These are phyloP conservation scores for Scleropages formosus DNA, from an alignment of 2,797 vertebrate genomes.

Conservation along the genomic window DNA sequence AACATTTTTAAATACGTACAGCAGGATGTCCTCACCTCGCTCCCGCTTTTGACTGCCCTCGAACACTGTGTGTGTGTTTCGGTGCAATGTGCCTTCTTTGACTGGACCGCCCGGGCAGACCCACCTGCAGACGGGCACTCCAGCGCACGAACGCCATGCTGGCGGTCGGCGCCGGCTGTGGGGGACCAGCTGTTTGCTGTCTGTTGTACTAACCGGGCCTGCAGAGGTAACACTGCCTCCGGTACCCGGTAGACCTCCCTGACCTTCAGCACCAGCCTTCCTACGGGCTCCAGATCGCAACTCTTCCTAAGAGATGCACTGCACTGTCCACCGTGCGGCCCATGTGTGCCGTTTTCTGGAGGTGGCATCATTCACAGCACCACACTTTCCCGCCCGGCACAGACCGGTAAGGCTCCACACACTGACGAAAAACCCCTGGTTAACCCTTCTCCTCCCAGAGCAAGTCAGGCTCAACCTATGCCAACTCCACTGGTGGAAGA, in stretches of 20 bases:
- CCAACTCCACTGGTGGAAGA: no score
- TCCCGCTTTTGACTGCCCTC: not conserved
- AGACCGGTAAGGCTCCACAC: no score
- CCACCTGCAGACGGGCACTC: not conserved
- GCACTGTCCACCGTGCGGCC: not conserved
- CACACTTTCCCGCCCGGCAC: no score
- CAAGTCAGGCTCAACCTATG: no score
- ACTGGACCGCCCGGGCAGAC: not conserved
- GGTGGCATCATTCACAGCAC: no score
- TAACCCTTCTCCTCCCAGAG: no score
- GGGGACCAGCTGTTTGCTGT: not conserved
- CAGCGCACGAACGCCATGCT: not conserved
- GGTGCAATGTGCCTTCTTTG: not conserved
- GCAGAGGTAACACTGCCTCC: no score
- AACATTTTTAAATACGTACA: conserved; percentile 9
- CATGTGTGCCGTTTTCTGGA: no score
- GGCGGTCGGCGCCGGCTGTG: not conserved
- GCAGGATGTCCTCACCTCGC: not conserved
- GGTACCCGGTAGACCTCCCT: not conserved
- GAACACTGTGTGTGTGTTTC: not conserved
- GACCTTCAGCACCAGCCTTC: not conserved
- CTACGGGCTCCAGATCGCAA: no score
- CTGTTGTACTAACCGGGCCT: not conserved
- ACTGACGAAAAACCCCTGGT: no score
- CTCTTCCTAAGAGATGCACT: not conserved